Conservation (phyloP, 2,113 vertebrate genomes). For the Tenrec ecaudatus region DNA sequence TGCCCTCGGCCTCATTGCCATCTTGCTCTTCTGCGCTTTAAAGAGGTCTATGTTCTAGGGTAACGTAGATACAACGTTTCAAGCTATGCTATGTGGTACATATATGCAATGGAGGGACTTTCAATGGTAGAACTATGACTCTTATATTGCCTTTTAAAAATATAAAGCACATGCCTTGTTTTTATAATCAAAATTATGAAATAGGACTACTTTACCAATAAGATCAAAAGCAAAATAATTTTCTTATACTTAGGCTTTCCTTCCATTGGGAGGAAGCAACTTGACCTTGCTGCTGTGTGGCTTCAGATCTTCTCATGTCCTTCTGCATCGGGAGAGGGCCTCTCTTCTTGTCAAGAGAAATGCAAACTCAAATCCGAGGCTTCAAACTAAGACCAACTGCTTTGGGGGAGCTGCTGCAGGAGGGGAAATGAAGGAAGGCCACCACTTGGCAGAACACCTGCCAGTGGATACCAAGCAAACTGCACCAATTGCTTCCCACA, state of each 20-base stretch:
- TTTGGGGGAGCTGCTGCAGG: not conserved
- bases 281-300: not conserved
- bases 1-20: no score
- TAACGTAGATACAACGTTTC: no score
- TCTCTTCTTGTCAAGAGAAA: constrained; percentile 32
- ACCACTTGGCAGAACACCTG: not conserved
- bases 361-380: not conserved
- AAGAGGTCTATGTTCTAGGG: no score
- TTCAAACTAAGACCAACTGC: not conserved
- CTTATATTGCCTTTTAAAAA: no score
- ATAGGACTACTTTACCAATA: not conserved
- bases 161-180: not conserved
- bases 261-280: not conserved
- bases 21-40: no score
- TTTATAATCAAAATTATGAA: constrained; percentile 11
- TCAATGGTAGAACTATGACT: no score
- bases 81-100: no score
- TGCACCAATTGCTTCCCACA: not conserved
- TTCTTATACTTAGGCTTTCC: not conserved
- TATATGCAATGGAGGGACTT: no score
- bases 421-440: not conserved
- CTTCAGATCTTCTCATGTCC: not conserved
- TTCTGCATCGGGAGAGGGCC: not conserved
- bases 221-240: not conserved
- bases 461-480: not conserved